Base-by-base conservation (phyloP, 2,888 invertebrate genomes). In the Callosobruchus maculatus region DNA sequence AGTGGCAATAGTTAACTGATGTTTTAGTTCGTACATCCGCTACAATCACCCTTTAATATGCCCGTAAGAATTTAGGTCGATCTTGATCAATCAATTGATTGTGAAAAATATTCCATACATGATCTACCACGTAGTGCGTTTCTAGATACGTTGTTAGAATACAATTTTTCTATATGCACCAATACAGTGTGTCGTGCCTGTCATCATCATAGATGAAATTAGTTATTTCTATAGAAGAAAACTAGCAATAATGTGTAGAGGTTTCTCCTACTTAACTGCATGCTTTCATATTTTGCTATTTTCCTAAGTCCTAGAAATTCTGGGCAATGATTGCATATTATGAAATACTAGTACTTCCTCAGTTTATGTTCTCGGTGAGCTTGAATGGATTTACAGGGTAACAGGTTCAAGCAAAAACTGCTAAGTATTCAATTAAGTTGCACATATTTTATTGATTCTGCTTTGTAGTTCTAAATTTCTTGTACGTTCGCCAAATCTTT, bases 181-280 rank as follows among this genome's bases (percentile, higher is more conserved):
- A 49, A 49, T 49, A 49, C 49, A 49, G 49, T 49, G 49, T 49
- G 49, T 49, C 49, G 49, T 49, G 79, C 80, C 80, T 81, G 81
- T 80, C 80, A 81, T 79, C 81, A 79, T 80, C 76, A 80, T 80
- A 79, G 79, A 77, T 67, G 76, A 79, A 72, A 74, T 73, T 76
- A 72, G 72, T 74, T 76, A 73, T 77, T 74, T 72, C 71, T 71
- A 72, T 71, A 77, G 71, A 76, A 49, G 67, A 49, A 73, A 72
- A 76, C 78, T 73, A 78, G 78, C 71, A 79, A 81, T 79, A 79
- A 49, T 81, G 81, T 80, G 79, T 80, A 81, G 81, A 81, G 81
- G 80, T 81, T 74, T 76, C 75, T 73, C 76, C 73, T 49, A 49
- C 49, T 49, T 49, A 9, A 68, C 7, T 68, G 22, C 22, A 68